These are phyloP conservation scores for Petrocephalus microphthalmus DNA, from an alignment of 2,113 vertebrate genomes.

Conservation along the genomic window DNA sequence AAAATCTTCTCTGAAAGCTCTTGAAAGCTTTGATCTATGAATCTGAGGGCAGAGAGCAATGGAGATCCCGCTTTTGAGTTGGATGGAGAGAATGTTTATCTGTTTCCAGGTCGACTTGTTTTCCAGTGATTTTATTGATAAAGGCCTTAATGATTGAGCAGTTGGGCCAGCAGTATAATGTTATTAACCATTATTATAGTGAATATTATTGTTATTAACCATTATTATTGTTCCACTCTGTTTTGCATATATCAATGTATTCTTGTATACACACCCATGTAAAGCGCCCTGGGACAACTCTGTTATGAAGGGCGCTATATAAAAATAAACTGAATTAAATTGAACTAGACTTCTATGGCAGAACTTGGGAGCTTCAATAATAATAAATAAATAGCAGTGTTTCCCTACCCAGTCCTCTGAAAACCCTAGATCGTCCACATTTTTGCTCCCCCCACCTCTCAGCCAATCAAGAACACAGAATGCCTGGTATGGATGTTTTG, in stretches of 20 bases:
- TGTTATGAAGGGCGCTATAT: no score
- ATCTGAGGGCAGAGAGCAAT: background rate
- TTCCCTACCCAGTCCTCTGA: background rate
- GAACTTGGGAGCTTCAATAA: background rate
- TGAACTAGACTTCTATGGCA: background rate
- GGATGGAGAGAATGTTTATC: background rate
- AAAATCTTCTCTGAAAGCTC: background rate
- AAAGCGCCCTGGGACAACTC: no score
- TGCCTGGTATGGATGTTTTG: background rate
- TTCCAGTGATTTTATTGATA: background rate
- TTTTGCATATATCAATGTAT: no score
- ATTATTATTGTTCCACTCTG: background rate
- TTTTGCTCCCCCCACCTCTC: background rate
- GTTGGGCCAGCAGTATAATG: background rate
- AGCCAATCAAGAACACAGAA: background rate
- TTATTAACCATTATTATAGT: background rate
- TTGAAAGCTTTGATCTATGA: background rate
- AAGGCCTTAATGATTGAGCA: background rate
- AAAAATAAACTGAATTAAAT: no score
- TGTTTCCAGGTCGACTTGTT: background rate
- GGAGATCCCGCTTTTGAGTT: background rate
- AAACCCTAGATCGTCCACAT: background rate
- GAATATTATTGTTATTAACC: background rate
- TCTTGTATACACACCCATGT: no score
- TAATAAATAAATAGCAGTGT: background rate